Evolutionary conservation across 2,888 invertebrate species (phyloP), one percentile per base, ranked within the genome.

Genomic region (Microchrysa polita): DNA sequence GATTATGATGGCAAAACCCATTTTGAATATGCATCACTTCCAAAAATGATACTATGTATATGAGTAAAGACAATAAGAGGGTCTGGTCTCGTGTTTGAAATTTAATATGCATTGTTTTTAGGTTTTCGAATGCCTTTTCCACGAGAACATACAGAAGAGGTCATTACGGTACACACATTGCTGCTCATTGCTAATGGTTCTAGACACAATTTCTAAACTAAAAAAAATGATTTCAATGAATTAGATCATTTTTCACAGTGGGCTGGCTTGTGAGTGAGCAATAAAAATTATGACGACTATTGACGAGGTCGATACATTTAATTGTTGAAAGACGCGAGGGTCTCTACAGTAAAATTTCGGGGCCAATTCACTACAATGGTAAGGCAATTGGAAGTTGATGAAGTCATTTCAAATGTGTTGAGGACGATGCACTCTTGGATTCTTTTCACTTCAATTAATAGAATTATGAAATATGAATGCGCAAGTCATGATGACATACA

Each of bases 1-100:
- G 27, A 34, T 34, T 34, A 34, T 34, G 27, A 34, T 34, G 7
- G 27, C 27, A 34, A 34, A 16, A 55, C 9, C 18, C 55, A 18
- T 20, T 34, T 34, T 34, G 27, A 34, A 34, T 34, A 34, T 34
- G 27, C 7, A 34, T 34, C 27, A n/a, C 7, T 34, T 34, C 2
- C 4, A 34, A 34, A 34, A 34, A 34, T 5, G 27, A 34, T 34
- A 34, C 1, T 5, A 63, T 42, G 44, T 65, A 65, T n/a, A 65
- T 65, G 65, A 65, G 65, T n/a, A n/a, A n/a, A n/a, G n/a, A n/a
- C 65, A 48, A 65, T 65, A n/a, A n/a, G 65, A 65, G 65, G 65
- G 44, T 22, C n/a, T 44, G 34, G 44, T 34, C 7, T 2, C 7
- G 2, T 7, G 7, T 34, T 48, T 22, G 65, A 65, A 65, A 44